A percentile compares a stretch with the other conserved stretches of the same genome.
These are phyloP conservation scores for Varanus salvator DNA, from an alignment of 2,113 vertebrate species.

Conservation along the genomic window DNA sequence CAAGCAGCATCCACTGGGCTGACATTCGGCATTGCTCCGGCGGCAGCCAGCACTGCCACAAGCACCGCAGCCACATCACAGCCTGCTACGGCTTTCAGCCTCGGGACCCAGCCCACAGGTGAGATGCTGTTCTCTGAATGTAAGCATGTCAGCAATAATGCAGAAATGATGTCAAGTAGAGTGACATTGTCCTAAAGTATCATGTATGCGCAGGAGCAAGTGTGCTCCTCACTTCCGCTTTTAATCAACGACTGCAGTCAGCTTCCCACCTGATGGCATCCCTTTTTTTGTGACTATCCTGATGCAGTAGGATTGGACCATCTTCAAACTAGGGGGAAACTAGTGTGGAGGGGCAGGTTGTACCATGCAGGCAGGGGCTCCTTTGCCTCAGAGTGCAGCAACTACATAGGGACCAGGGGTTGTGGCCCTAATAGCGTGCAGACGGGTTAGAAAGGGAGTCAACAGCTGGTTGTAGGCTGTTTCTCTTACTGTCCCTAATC, in stretches of 20 bases:
- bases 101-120: constrained; percentile 64
- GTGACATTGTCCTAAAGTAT: too few relatives aligned
- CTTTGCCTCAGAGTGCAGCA: background rate
- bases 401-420: background rate
- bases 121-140: background rate
- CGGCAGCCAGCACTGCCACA: constrained; percentile 60
- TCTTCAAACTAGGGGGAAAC: too few relatives aligned
- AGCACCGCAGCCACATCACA: constrained; percentile 56
- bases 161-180: background rate
- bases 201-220: too few relatives aligned
- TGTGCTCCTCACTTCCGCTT: too few relatives aligned
- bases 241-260: too few relatives aligned
- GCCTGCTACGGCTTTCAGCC: constrained; percentile 65
- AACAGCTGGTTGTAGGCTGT: too few relatives aligned
- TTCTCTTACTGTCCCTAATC: accelerated
- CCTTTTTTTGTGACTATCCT: background rate
- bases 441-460: background rate
- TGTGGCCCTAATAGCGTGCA: too few relatives aligned
- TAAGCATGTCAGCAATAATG: background rate
- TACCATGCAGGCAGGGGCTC: background rate
- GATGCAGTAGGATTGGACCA: background rate
- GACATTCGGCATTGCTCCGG: constrained; percentile 74
- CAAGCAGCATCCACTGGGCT: constrained; percentile 51
- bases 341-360: background rate
- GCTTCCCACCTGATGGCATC: too few relatives aligned